Base-by-base conservation (phyloP, 2,797 vertebrate genomes). In the Micropoecilia bifurca region DNA sequence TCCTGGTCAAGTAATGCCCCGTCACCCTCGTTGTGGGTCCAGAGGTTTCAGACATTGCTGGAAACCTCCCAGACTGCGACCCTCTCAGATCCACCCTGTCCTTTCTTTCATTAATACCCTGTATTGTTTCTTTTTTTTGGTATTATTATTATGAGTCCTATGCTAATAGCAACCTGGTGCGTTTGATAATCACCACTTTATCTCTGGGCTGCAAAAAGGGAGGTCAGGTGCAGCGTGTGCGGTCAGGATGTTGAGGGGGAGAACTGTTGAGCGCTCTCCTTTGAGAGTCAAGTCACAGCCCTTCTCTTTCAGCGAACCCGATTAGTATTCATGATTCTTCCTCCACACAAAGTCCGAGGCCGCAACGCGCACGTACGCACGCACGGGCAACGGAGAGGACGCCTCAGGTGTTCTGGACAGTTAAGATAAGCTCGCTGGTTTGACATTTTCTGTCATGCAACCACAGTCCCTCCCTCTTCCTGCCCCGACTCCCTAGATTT, bases 291-390 rank as follows among this genome's bases (percentile, higher is more conserved):
- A 92, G 91, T 92, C 94, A 93, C 91, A 93, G 85, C 89, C 90
- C 88, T 78, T 85, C 77, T 90, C 91, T 93, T 92, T 94, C 84
- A 93, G 77, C 80, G 90, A 87, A 78, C 76, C 28, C 47, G 80
- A 95, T 95, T 94, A 93, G 92, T 93, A 95, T 95, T 93, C 94
- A 93, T 92, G 85, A 90, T 92, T 92, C 88, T 88, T 82, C 76
- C 90, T 87, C 80, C 85, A 66, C 86, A 83, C 75, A 41, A 83
- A 89, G 81, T 88, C 83, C 82, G 82, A 91, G 86, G 84, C 81
- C 22, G 2, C 22, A 25, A 20, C 8, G 28, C 86, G 79, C 91
- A 80, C 59, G 71, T 83, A 87, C 89, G 91, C 82, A 80, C 78
- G 75, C 88, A 86, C 89, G 83, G 87, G 83, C 82, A 89, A 87